Base-by-base conservation (phyloP, 1,140 invertebrate genomes). In the Drosophila arawakana region DNA sequence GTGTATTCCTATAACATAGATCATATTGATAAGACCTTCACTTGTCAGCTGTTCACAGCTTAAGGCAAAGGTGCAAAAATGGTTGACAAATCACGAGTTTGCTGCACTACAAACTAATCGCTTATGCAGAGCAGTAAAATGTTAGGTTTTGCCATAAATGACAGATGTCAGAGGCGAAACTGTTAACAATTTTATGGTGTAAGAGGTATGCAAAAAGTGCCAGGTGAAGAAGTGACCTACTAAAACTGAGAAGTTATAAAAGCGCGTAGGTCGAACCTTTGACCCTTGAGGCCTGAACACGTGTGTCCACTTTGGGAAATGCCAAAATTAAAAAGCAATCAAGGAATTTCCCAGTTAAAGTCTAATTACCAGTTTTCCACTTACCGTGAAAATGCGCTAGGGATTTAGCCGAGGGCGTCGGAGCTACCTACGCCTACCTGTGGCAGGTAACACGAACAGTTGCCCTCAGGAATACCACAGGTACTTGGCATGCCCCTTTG, bases 271-370 rank as follows among this genome's bases (percentile, higher is more conserved):
- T 11, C n/a, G 30, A 9, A 34, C 39, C 55, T 30, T 30, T n/a
- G n/a, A n/a, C 15, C 5, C 15, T 44, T 9, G 10, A n/a, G 13
- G 11, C 25, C 10, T 30, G 67, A 59, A 55, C 55, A 70, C 41
- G 41, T 10, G 60, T 62, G 46, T 52, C 63, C 43, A 39, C 21
- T 46, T 78, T 69, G 54, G 62, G 75, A 80, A 84, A 78, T 58
- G 47, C 65, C 66, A 21, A 60, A 46, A 84, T 81, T 84, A 70
- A 81, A 75, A 81, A 66, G 55, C 55, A 68, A 75, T 84, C 62
- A 85, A 34, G 74, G 69, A 68, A 78, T 71, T 61, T 47, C 73
- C 68, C 58, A 18, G 34, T 10, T 39, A 18, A 18, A 9, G 43
- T 10, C 71, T 55, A 73, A 73, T 68, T 55, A 71, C 50, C 34